Evolutionary conservation across 1,140 invertebrate genomes (phyloP).

Genomic region (Monomorium pharaonis): DNA sequence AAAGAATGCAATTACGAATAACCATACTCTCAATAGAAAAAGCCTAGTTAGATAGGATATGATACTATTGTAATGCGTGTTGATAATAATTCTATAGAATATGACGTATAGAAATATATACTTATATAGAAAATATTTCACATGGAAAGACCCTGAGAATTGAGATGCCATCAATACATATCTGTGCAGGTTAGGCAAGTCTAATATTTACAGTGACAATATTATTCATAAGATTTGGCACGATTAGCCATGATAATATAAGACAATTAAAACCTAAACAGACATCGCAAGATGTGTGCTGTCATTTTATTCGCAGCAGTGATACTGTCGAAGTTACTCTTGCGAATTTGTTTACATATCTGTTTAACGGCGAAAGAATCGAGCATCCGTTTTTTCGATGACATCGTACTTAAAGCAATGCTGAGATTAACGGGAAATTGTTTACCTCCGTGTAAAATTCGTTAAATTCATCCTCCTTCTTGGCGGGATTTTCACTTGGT

Average conservation of each 20-base stretch:
- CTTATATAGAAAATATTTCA: neutral
- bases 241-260: neutral
- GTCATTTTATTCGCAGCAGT: conserved; percentile 15
- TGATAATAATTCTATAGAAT: neutral
- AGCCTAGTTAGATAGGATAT: neutral
- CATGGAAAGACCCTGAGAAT: neutral
- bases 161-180: neutral
- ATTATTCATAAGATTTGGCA: neutral
- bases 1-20: neutral
- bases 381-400: neutral
- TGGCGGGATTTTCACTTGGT: conserved; percentile 78
- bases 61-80: neutral
- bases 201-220: neutral
- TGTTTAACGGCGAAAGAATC: neutral
- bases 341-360: neutral
- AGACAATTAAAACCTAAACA: neutral
- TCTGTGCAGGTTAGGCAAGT: conserved; percentile 60
- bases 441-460: conserved; percentile 89
- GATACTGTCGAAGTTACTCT: conserved; percentile 50
- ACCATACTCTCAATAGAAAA: neutral
- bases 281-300: neutral
- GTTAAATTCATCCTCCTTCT: conserved; percentile 88
- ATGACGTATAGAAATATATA: neutral
- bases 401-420: neutral
- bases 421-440: conserved; percentile 36